These are phyloP conservation scores for Callinectes sapidus DNA, from an alignment of 2,888 invertebrate species.

Conservation along the genomic window DNA sequence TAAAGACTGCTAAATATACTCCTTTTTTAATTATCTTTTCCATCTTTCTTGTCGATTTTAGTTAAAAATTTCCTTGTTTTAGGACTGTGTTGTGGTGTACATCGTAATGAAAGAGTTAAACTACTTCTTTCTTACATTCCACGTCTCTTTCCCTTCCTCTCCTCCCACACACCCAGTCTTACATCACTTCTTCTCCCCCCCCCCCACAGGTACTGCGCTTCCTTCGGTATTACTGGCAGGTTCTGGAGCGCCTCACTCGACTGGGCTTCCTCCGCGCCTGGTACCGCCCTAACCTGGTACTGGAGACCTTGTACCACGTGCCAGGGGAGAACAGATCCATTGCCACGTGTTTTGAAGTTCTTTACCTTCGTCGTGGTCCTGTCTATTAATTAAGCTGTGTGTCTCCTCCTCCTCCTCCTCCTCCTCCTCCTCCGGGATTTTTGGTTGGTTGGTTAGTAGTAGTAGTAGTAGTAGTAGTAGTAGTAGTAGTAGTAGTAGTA, in stretches of 20 bases:
- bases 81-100: no score
- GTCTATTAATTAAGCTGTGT: constrained; percentile 22
- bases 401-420: neutral
- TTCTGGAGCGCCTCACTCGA: constrained; percentile 34
- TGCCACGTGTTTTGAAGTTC: constrained; percentile 59
- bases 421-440: neutral
- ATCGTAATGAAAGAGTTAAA: no score
- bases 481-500: no score
- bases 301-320: constrained; percentile 42
- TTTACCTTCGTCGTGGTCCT: constrained; percentile 51
- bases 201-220: constrained; percentile 35
- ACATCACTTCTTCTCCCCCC: neutral
- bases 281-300: constrained; percentile 53
- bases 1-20: no score
- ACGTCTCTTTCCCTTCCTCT: neutral
- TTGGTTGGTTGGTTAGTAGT: no score
- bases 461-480: no score
- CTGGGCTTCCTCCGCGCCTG: constrained; percentile 45
- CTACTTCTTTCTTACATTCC: neutral
- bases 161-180: neutral
- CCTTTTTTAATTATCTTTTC: neutral
- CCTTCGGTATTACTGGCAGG: constrained; percentile 41
- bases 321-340: constrained; percentile 44
- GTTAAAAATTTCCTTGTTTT: no score
- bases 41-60: neutral